Evolutionary conservation across 1,140 invertebrate species (phyloP).

Genomic region (Lucilia sericata): DNA sequence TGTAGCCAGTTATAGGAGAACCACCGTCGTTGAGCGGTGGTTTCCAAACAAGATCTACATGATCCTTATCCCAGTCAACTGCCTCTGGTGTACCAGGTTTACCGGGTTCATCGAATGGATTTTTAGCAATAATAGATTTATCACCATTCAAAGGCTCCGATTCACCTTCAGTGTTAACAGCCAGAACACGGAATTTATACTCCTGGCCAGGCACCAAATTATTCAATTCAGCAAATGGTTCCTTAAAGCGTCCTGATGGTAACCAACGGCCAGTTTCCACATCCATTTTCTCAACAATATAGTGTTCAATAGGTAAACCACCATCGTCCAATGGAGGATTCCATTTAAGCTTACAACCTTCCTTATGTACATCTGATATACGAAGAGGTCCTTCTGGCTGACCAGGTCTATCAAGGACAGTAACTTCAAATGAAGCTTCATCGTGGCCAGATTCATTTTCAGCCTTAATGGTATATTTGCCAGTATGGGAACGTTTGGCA

Average conservation of each 20-base stretch:
- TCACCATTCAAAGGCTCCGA: slow-evolving; percentile 92
- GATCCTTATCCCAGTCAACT: slow-evolving; percentile 95
- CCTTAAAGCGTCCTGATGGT: slow-evolving; percentile 81
- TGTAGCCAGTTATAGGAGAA: slow-evolving; percentile 91
- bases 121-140: slow-evolving; percentile 93
- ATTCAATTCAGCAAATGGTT: slow-evolving; percentile 85
- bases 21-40: slow-evolving; percentile 91
- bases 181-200: slow-evolving; percentile 96
- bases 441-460: slow-evolving; percentile 93
- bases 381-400: slow-evolving; percentile 93
- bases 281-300: slow-evolving; percentile 92
- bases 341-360: slow-evolving; percentile 95
- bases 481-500: slow-evolving; percentile 84
- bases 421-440: slow-evolving; percentile 89
- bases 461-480: slow-evolving; percentile 87
- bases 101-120: slow-evolving; percentile 96
- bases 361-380: slow-evolving; percentile 89
- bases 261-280: slow-evolving; percentile 87
- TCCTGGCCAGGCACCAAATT: slow-evolving; percentile 91
- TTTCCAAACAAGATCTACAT: slow-evolving; percentile 92
- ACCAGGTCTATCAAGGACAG: slow-evolving; percentile 87
- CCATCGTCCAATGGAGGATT: slow-evolving; percentile 93
- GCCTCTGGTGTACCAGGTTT: slow-evolving; percentile 89
- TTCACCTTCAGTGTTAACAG: slow-evolving; percentile 95
- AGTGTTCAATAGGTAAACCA: slow-evolving; percentile 90